phyloP scores from a whole-genome alignment of 2,113 vertebrate genomes.

The Pipa parva region DNA sequence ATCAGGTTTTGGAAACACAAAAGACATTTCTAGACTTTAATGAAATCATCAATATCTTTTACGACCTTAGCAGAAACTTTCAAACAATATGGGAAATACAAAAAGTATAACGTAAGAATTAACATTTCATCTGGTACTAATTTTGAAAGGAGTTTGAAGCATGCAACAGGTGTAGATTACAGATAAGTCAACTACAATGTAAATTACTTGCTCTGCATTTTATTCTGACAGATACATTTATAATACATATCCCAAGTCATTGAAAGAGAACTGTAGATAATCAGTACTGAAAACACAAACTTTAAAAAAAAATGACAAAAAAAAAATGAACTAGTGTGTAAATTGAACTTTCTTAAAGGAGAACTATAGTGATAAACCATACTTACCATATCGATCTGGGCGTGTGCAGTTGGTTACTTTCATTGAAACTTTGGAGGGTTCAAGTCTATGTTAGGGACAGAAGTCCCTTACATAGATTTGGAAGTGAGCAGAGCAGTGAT shows the following conservation, averaged over 20 bases:
- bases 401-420: no score
- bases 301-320: not conserved
- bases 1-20: not conserved
- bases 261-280: constrained; percentile 30
- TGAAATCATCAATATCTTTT: not conserved
- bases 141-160: constrained; percentile 22
- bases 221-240: constrained; percentile 39
- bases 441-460: no score
- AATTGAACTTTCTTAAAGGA: no score
- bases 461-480: no score
- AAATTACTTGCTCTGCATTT: constrained; percentile 29
- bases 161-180: constrained; percentile 37
- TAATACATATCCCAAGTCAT: constrained; percentile 21
- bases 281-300: constrained; percentile 27
- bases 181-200: constrained; percentile 14
- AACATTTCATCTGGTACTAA: constrained; percentile 31
- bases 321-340: no score
- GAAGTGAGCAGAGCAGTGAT: no score
- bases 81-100: not conserved
- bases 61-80: not conserved
- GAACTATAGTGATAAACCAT: no score
- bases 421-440: no score
- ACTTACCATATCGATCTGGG: no score
- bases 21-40: not conserved
- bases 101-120: constrained; percentile 2